These are phyloP conservation scores for Sandelia bainsii DNA, from an alignment of 2,797 vertebrate species.

Conservation along the genomic window DNA sequence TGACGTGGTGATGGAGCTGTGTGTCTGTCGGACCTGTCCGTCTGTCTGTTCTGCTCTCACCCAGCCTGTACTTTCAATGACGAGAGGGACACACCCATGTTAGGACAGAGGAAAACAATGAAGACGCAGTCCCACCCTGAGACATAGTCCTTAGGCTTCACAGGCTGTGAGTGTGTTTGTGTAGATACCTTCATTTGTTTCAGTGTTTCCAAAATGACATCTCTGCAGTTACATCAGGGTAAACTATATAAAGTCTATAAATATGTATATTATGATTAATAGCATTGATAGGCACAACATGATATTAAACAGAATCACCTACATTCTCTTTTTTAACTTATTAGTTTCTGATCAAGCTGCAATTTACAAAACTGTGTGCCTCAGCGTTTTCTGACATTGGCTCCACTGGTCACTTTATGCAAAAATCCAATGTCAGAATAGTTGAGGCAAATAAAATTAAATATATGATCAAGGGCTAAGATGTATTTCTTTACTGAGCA, in stretches of 20 bases:
- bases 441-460: neutral
- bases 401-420: slow-evolving; percentile 38
- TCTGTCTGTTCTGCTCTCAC: slow-evolving; percentile 35
- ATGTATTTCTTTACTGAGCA: slow-evolving; percentile 6
- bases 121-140: slow-evolving; percentile 71
- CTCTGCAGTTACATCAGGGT: slow-evolving; percentile 80
- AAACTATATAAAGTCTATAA: slow-evolving; percentile 75
- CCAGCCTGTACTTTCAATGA: slow-evolving; percentile 71
- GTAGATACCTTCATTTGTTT: slow-evolving; percentile 49
- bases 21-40: slow-evolving; percentile 37
- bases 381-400: slow-evolving; percentile 37
- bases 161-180: slow-evolving; percentile 54
- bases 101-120: slow-evolving; percentile 33
- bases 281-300: slow-evolving; percentile 43
- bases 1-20: slow-evolving; percentile 56
- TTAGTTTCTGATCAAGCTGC: slow-evolving; percentile 61
- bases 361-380: slow-evolving; percentile 28
- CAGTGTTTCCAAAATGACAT: slow-evolving; percentile 68
- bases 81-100: slow-evolving; percentile 63
- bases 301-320: slow-evolving; percentile 58
- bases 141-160: slow-evolving; percentile 62
- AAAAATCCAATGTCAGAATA: slow-evolving; percentile 27
- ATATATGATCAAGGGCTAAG: neutral
- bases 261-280: slow-evolving; percentile 69
- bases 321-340: slow-evolving; percentile 27